Base-by-base conservation (phyloP, 1,140 invertebrate genomes). In the Scaptomyza graminum region DNA sequence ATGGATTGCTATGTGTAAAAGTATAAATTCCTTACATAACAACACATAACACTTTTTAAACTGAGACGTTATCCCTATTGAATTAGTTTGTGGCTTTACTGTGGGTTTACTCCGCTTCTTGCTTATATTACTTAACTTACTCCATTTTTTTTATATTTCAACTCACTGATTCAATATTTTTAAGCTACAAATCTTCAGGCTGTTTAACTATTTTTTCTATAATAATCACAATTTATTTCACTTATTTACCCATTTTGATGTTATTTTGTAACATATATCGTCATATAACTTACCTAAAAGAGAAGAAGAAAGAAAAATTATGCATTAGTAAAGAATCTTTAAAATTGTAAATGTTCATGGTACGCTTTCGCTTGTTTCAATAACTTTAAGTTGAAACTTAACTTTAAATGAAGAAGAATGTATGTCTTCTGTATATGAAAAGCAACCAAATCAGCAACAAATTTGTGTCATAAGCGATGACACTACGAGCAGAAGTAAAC, bases 361-460 rank as follows among this genome's bases (percentile, higher is more conserved):
- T 3, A 7, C 4, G 16, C n/a, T 50, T 3, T 22, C 18, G n/a
- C 47, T 28, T 16, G n/a, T 13, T 4, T 18, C 11, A n/a, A 39
- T 2, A 46, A 52, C 51, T 15, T 18, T 12, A 28, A 44, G 47
- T n/a, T n/a, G 54, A 51, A 50, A 22, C 34, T 61, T 37, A 18
- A 28, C n/a, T 22, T 9, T 22, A 54, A 64, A 51, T 57, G 52
- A 57, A 56, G 39, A 22, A n/a, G n/a, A n/a, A n/a, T n/a, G n/a
- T n/a, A n/a, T n/a, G n/a, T n/a, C 18, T 22, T 22, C 43, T 22
- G 28, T 64, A 75, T 66, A 70, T 65, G 70, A 64, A 79, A 79
- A 57, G 57, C 59, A 79, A 79, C 34, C 55, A 65, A 79, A 79
- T 79, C 77, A 79, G 77, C 77, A 79, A 76, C 67, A 80, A 80